Evolutionary conservation across 2,797 vertebrate genomes (phyloP).

Genomic region (Myoxocephalus aenaeus): DNA sequence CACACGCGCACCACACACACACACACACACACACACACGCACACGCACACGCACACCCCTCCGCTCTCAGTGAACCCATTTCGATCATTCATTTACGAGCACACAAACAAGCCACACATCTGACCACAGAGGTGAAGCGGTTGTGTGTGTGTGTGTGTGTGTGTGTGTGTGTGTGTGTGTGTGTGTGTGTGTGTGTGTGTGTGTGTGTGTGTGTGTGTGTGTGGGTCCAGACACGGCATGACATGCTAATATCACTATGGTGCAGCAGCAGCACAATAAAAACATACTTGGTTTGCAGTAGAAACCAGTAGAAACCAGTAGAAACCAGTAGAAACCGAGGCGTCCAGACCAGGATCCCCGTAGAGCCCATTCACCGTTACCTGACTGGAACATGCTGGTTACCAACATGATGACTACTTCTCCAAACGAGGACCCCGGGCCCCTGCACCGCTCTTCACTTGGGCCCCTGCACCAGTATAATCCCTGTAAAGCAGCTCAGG

Average conservation of each 20-base stretch:
- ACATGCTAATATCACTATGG: constrained; percentile 56
- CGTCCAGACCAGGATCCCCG: too few relatives aligned
- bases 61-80: not conserved
- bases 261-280: constrained; percentile 38
- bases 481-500: constrained; percentile 46
- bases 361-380: constrained; percentile 2
- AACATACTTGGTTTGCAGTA: constrained; percentile 26
- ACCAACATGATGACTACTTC: constrained; percentile 28
- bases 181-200: too few relatives aligned
- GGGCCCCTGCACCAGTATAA: constrained; percentile 60
- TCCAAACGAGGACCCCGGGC: constrained; percentile 21
- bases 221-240: constrained; percentile 50
- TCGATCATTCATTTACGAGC: constrained; percentile 26
- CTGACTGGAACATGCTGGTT: constrained; percentile 10
- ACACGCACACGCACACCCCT: constrained; percentile 11
- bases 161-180: too few relatives aligned
- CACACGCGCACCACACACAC: too few relatives aligned
- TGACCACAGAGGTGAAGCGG: not conserved
- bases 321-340: too few relatives aligned
- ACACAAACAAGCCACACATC: constrained; percentile 6
- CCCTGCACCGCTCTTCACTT: constrained; percentile 35
- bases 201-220: too few relatives aligned
- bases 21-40: constrained; percentile 1
- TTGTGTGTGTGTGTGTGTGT: too few relatives aligned
- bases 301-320: too few relatives aligned